Evolutionary conservation across 2,888 invertebrate genomes (phyloP), one percentile per base, ranked within the genome.

Genomic region (Sepiola atlantica): DNA sequence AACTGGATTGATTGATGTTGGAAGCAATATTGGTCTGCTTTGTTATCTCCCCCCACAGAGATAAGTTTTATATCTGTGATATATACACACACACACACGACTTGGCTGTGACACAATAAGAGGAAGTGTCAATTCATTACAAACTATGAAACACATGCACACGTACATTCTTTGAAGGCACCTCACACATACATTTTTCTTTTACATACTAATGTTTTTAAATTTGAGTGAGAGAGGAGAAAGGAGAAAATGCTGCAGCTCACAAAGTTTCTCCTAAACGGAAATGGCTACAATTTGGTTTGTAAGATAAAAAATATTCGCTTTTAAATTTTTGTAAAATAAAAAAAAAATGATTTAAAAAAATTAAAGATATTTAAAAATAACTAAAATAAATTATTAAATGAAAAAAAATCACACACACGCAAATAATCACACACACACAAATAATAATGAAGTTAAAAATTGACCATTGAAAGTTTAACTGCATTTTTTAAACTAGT

Each of bases 11-110:
- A 32, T 61, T 61, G 61, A 61, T 61, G 28, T 28, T 61, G 28
- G 77, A 77, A 77, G 77, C n/a, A 77, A 77, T 77, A 77, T 32
- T 77, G 77, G 77, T 77, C n/a, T 77, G n/a, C 77, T 77, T n/a
- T 77, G n/a, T 77, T 77, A 77, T 77, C 77, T 77, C 77, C 77
- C 77, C 77, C 77, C 77, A 77, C 77, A 77, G 77, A 77, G 77
- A 77, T 77, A 77, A 77, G n/a, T 77, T 77, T 77, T 77, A 77
- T 77, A 77, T 77, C 77, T 77, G 77, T 77, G 77, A 77, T 77
- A 77, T 45, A 45, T 45, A 77, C 77, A 77, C 20, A 6, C 21
- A 57, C 57, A 24, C 6, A 57, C 77, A 77, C 14, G 32, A 77
- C 32, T 61, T 77, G 77, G 77, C 77, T 77, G 61, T 77, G 77